Evolutionary conservation across 2,797 vertebrate genomes (phyloP), one percentile per base, ranked within the genome.

Genomic region (Diceros bicornis): DNA sequence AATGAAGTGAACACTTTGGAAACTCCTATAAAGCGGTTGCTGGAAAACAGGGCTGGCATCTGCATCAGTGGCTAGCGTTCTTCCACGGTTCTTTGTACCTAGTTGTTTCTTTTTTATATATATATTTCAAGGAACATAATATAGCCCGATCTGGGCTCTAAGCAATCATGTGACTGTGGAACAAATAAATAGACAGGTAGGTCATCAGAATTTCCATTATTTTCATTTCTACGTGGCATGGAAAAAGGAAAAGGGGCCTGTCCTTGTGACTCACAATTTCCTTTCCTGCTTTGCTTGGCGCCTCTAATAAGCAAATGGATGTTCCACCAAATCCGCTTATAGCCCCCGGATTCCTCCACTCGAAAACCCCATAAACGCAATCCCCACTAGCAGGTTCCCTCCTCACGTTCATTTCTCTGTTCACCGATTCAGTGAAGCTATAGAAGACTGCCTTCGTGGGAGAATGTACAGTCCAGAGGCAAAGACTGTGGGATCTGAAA

Each of bases 241-340:
- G 41, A 77, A 64, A 75, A 89, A 57, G 66, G 72, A 41, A 59
- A 55, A 0, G 4, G 5, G 34, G 4, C 1, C 47, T 37, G 20
- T 34, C 37, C 16, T 25, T 32, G 68, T 25, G 61, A 86, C 27
- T 62, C 59, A 37, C 20, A 18, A 1, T 10, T 34, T 44, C 55
- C 75, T 83, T 68, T 44, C n/a, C 47, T 23, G 52, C 71, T 68
- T 84, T 32, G 6, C 68, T 25, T 8, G 29, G 27, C 52, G 64
- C 34, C 12, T 78, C n/a, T 44, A 47, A 44, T 7, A 86, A 21
- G 50, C 72, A 47, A 62, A 4, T 0, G 6, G 37, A 62, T 29
- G 34, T 4, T 17, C n/a, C 32, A 57, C 25, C 61, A 14, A n/a
- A 47, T 47, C 3, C 75, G 55, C 25, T 55, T 1, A 1, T 0